phyloP scores from a whole-genome alignment of 2,797 vertebrate genomes.

The Threskiornis aethiopicus region DNA sequence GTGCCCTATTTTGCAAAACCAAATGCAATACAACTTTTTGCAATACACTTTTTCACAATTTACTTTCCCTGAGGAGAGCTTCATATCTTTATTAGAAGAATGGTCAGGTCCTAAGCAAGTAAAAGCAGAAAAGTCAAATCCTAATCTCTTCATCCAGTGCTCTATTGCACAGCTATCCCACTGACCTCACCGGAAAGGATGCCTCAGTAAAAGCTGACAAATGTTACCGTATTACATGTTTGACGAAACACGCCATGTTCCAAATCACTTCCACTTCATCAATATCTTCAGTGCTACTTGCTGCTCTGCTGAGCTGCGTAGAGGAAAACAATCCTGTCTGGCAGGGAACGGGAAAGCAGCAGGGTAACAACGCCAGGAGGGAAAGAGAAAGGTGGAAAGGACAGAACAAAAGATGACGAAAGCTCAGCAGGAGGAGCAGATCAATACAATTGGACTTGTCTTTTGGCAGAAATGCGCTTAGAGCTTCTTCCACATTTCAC shows the following conservation, averaged over 20 bases:
- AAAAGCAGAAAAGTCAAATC: neutral
- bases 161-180: neutral
- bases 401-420: neutral
- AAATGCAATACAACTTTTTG: neutral
- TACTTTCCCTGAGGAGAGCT: neutral
- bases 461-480: neutral
- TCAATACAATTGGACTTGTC: fast-evolving
- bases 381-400: neutral
- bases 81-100: neutral
- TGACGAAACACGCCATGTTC: neutral
- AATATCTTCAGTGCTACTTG: neutral
- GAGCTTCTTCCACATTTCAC: neutral
- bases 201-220: neutral
- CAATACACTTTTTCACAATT: neutral
- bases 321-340: neutral
- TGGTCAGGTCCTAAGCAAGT: neutral
- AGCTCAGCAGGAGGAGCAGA: neutral
- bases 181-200: neutral
- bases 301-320: neutral
- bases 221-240: neutral
- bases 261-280: neutral
- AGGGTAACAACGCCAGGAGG: neutral
- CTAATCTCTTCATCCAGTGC: neutral
- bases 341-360: neutral
- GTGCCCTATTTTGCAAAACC: neutral